Evolutionary conservation across 1,140 invertebrate species (phyloP).

Genomic region (Zaprionus gabonicus): DNA sequence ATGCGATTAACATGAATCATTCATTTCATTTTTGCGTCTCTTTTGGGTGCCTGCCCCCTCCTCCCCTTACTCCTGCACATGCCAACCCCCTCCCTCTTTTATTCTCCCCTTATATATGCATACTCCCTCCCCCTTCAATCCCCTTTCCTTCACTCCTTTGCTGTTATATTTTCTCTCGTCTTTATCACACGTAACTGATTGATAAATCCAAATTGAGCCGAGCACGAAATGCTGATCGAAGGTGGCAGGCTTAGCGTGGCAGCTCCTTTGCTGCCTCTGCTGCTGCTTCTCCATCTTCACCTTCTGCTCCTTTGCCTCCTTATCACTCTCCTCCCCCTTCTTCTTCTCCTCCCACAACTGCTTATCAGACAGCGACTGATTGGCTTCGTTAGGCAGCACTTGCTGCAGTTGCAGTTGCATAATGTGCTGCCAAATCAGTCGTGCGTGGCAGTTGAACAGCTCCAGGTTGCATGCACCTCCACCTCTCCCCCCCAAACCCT

Average conservation of each 20-base stretch:
- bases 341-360: background rate
- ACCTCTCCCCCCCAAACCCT: background rate
- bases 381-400: constrained; percentile 28
- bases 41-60: background rate
- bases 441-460: background rate
- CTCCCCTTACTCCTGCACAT: background rate
- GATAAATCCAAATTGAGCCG: background rate
- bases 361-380: constrained; percentile 35
- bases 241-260: background rate
- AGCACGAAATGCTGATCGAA: background rate
- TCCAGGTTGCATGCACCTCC: background rate
- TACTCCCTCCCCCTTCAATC: too few relatives aligned
- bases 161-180: background rate
- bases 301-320: too few relatives aligned
- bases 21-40: constrained; percentile 15
- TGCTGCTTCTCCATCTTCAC: background rate
- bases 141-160: background rate
- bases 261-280: too few relatives aligned
- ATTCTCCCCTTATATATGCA: too few relatives aligned
- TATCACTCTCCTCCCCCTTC: background rate
- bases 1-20: constrained; percentile 45
- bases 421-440: constrained; percentile 39
- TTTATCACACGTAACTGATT: background rate
- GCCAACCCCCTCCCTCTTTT: background rate
- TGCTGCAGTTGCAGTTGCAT: constrained; percentile 48